Percentiles rank a stretch among this genome's conserved stretches.
Conservation (phyloP, 2,888 invertebrate genomes). For the Tanypteryx hageni region DNA sequence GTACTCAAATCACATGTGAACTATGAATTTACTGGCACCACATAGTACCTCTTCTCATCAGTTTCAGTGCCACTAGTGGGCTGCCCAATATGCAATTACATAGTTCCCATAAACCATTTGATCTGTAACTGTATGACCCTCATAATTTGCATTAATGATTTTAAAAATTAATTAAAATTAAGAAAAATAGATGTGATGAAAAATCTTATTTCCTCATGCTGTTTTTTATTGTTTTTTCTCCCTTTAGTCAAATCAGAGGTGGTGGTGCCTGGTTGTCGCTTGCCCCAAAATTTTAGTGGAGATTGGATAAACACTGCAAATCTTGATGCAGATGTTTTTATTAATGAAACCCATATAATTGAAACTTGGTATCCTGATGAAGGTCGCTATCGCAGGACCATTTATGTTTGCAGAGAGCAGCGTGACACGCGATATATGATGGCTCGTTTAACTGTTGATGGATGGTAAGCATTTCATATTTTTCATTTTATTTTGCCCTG, state of each 20-base stretch:
- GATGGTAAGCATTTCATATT: conserved; percentile 80
- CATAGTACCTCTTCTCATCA: too few species aligned
- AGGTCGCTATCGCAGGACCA: conserved; percentile 90
- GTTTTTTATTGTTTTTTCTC: background rate
- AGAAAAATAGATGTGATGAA: too few species aligned
- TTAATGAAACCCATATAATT: conserved; percentile 97
- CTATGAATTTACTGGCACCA: too few species aligned
- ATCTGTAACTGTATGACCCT: too few species aligned
- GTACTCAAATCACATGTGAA: too few species aligned
- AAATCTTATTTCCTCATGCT: too few species aligned
- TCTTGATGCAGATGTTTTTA: conserved; percentile 94
- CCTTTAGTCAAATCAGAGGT: conserved; percentile 85
- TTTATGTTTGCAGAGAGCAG: conserved; percentile 96
- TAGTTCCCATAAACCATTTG: too few species aligned
- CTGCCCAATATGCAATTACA: too few species aligned
- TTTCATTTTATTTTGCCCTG: too few species aligned
- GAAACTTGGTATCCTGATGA: conserved; percentile 97
- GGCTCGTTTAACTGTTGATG: conserved; percentile 97
- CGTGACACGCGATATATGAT: conserved; percentile 95
- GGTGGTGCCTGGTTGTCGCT: conserved; percentile 92
- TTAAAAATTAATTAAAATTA: too few species aligned
- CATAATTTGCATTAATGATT: too few species aligned
- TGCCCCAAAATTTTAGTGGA: conserved; percentile 96
- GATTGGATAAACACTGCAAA: conserved; percentile 99
- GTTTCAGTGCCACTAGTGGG: too few species aligned